Evolutionary conservation across 2,113 vertebrate species (phyloP), one percentile per base, ranked within the genome.

Genomic region (Lophochroa leadbeateri): DNA sequence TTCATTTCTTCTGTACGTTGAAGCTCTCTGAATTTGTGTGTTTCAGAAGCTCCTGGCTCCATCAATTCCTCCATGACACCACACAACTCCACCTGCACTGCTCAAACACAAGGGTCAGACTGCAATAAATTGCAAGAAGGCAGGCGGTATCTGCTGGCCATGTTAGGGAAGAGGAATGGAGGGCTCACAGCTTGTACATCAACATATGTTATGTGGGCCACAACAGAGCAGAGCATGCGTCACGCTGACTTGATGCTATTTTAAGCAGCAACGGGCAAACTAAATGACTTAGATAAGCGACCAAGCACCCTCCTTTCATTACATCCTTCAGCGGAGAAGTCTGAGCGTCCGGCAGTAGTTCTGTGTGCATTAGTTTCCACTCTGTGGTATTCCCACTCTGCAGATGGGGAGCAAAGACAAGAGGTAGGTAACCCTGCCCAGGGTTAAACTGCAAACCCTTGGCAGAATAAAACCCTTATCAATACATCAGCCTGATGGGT

Each of bases 121-220:
- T 2, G n/a, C 2, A 7, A 6, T 2, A 52, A 65, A 71, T 28
- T 2, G 2, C 71, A 41, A 29, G 14, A 43, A 50, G 88, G 78
- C 50, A 39, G 80, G 50, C 1, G 19, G 13, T n/a, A 39, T 43
- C 47, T 68, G 86, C 70, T 0, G 19, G 60, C 33, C 2, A 5
- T 3, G 21, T 1, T 60, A 2, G 57, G 64, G 83, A 79, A 76
- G 70, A 79, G 61, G 83, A 85, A 8, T 2, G 1, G 15, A 82
- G 90, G 50, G 90, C 94, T 80, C 79, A 17, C 92, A 80, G 91
- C 90, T 65, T 9, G 10, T 49, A 57, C 67, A 75, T 7, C 69
- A n/a, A 11, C 96, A 93, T 84, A 83, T 77, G 92, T 80, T 93
- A 65, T 64, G 96, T 95, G 94, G 94, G 89, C 76, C 94, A 84